Conservation (phyloP, 1,140 invertebrate species). For the Cyclargus thomasi region DNA sequence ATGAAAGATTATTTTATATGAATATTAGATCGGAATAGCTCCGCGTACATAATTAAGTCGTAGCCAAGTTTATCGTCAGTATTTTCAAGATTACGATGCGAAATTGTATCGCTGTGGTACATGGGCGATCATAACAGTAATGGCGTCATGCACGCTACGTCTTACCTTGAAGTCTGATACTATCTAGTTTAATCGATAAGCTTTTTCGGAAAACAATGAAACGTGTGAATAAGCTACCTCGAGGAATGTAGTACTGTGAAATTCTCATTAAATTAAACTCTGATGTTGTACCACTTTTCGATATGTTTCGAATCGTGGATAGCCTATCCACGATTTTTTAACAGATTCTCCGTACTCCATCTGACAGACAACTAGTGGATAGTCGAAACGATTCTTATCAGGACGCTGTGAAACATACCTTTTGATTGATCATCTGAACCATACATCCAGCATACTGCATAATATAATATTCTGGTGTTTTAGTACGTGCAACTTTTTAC, state of each 20-base stretch:
- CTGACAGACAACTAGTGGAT: too few relatives aligned
- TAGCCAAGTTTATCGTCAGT: not conserved
- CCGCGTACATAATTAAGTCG: not conserved
- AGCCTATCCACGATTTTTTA: too few relatives aligned
- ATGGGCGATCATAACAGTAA: constrained; percentile 9
- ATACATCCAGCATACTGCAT: too few relatives aligned
- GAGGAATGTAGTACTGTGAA: not conserved
- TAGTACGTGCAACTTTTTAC: too few relatives aligned
- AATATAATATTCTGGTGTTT: too few relatives aligned
- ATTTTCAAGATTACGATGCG: constrained; percentile 9
- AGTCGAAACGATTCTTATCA: too few relatives aligned
- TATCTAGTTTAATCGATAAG: not conserved
- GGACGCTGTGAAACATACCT: too few relatives aligned
- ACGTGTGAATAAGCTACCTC: not conserved
- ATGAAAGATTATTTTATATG: too few relatives aligned
- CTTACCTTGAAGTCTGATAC: constrained; percentile 8
- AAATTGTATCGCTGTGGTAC: not conserved
- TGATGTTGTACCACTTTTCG: too few relatives aligned
- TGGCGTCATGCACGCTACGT: constrained; percentile 6
- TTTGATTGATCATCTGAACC: too few relatives aligned
- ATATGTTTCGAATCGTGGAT: too few relatives aligned
- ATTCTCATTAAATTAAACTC: not conserved
- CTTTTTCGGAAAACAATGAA: constrained; percentile 4
- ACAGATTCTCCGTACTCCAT: too few relatives aligned
- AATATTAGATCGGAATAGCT: not conserved